These are phyloP conservation scores for Seira ritae DNA, from an alignment of 2,888 invertebrate genomes.

Conservation along the genomic window DNA sequence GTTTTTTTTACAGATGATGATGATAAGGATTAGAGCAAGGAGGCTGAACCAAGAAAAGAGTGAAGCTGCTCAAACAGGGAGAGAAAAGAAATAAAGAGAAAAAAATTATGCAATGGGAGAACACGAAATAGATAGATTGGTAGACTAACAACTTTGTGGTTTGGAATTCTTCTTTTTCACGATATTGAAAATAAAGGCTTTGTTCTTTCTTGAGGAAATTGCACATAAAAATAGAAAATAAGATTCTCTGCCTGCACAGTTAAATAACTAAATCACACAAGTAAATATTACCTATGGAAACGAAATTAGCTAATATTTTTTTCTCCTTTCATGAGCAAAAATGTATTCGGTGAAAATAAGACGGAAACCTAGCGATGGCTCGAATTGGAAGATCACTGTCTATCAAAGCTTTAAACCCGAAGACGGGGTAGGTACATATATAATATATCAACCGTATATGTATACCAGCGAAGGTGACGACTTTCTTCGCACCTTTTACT, in stretches of 20 bases:
- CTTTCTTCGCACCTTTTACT: too few relatives aligned
- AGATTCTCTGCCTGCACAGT: constrained; percentile 39
- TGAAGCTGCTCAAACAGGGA: constrained; percentile 14
- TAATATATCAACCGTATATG: too few relatives aligned
- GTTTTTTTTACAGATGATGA: constrained; percentile 35
- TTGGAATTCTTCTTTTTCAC: background rate
- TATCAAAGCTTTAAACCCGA: too few relatives aligned
- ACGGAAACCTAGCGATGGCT: too few relatives aligned
- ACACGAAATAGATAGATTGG: constrained; percentile 31
- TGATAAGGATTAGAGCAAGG: constrained; percentile 56
- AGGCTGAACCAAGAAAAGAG: constrained; percentile 13
- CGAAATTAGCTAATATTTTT: constrained; percentile 43
- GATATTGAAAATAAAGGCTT: constrained; percentile 32
- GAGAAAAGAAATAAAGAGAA: constrained; percentile 22
- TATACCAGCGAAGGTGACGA: too few relatives aligned
- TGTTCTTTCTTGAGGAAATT: constrained; percentile 42
- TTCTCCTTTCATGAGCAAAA: constrained; percentile 7
- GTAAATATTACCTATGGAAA: constrained; percentile 61
- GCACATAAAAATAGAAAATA: constrained; percentile 41
- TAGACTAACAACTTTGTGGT: constrained; percentile 36
- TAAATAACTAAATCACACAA: constrained; percentile 62
- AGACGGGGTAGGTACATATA: too few relatives aligned
- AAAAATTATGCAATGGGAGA: background rate
- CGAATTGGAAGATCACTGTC: too few relatives aligned
- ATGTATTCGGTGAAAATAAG: too few relatives aligned